phyloP scores from a whole-genome alignment of 2,888 invertebrate species.

The Lasioglossum vierecki region DNA sequence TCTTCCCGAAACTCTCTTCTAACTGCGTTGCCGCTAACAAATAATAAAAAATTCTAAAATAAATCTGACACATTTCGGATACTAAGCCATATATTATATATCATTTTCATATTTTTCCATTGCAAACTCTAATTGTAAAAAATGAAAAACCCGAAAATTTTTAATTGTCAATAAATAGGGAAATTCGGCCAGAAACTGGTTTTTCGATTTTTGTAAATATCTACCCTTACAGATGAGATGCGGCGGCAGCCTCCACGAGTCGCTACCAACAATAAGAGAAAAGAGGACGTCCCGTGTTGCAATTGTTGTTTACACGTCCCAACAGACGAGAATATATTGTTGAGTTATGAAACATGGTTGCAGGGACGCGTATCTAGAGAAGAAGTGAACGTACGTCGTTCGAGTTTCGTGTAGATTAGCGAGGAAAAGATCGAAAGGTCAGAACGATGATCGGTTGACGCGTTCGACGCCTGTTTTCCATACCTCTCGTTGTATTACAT shows the following conservation, averaged over 20 bases:
- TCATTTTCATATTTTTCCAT: no score
- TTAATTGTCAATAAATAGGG: no score
- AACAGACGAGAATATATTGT: neutral
- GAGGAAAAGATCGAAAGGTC: constrained; percentile 49
- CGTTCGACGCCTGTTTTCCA: constrained; percentile 55
- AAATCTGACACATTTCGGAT: no score
- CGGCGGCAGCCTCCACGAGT: neutral
- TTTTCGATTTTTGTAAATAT: no score
- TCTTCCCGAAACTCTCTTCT: no score
- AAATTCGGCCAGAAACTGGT: no score
- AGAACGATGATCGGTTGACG: constrained; percentile 58
- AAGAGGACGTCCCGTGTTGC: neutral
- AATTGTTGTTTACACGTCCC: neutral
- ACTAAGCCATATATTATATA: no score
- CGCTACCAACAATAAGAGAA: neutral
- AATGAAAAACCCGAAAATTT: no score
- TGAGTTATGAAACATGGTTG: constrained; percentile 4
- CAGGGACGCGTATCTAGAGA: neutral
- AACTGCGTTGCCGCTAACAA: no score
- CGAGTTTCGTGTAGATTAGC: constrained; percentile 25
- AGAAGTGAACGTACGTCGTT: constrained; percentile 1
- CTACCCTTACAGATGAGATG: no score
- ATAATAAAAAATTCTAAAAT: no score
- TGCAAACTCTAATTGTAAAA: no score
- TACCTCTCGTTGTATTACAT: constrained; percentile 51